Evolutionary conservation across 2,797 vertebrate species (phyloP), one percentile per base, ranked within the genome.

Genomic region (Kryptolebias ocellatus): DNA sequence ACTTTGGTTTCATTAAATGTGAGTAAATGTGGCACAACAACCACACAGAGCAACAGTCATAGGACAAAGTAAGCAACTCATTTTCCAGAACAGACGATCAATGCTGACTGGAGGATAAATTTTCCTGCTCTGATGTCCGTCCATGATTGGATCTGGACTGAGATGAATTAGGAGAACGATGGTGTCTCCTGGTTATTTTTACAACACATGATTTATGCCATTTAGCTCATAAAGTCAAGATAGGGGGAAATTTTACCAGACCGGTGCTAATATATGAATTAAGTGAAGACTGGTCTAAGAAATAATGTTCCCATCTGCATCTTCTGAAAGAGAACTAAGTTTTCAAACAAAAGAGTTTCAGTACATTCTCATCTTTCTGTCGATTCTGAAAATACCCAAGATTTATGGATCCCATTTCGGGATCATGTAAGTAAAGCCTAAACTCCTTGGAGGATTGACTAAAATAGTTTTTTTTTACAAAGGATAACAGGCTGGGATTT

Each of bases 91-190:
- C 3, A 31, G 20, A 55, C 50, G 54, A 79, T 56, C 31, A 53
- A 69, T 65, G 24, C n/a, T 49, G 44, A 60, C 53, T 10, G 31
- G 24, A 54, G 64, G 74, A 74, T 59, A 37, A 67, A 76, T 76
- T 56, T 52, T 47, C 60, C 39, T 51, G 27, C 59, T 59, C 24
- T 34, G 53, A 11, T 58, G 78, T 79, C 28, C 10, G 72, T 79
- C 63, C 71, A 53, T 61, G 73, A 81, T 76, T 74, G 65, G 68
- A 77, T 80, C 52, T 72, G 37, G 76, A 70, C 64, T 17, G 56
- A 79, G 79, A 71, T 42, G 66, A 71, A 73, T 49, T 73, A 71
- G 64, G 68, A 70, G 37, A 34, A 60, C 28, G 28, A 42, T 50
- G 49, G 51, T 29, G 2, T 69, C 74, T 34, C 62, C 27, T 27